Base-by-base conservation (phyloP, 2,113 vertebrate species). In the Apodemus speciosus region DNA sequence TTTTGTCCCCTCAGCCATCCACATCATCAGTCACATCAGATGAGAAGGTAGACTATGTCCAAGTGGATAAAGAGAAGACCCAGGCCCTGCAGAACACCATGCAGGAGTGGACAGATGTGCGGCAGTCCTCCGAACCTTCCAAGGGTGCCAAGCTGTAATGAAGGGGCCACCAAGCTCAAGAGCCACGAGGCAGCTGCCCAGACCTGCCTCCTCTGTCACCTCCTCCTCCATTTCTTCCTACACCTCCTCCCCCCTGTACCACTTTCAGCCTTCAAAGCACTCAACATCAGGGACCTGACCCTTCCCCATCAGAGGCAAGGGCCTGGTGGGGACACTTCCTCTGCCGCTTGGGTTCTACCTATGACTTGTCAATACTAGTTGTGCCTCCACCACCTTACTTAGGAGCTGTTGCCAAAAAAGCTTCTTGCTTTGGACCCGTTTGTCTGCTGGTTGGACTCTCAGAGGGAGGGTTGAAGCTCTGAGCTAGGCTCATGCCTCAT, bases 71-170 rank as follows among this genome's bases (percentile, higher is more conserved):
- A 95, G 99, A 99, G 97, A 99, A 99, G 98, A 99, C 99, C 0
- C 99, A 99, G 96, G 99, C 99, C 0, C 98, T 99, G 96, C 99
- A 99, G 97, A 99, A 97, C 98, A 99, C 99, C 96, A 99, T 99
- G 99, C 99, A 99, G 98, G 99, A 99, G 98, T 99, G 99, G 99
- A 99, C 99, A 0, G 99, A 99, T 0, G 99, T 99, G 93, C 98
- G 99, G 75, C 99, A 99, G 98, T 99, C 99, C 90, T 98, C 99
- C 0, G 99, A 99, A 95, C 98, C 99, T 1, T 40, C 98, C 94
- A 99, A 99, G 97, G 98, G 98, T 4, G 97, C 98, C 56, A 99
- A 99, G 97, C 98, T 97, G 96, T 98, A 98, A 97, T 1, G 0
- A 79, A 1, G 18, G 49, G 58, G 4, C 30, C 40, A 0, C 69